Evolutionary conservation across 2,797 vertebrate genomes (phyloP).

Genomic region (Psittacula derbiana): DNA sequence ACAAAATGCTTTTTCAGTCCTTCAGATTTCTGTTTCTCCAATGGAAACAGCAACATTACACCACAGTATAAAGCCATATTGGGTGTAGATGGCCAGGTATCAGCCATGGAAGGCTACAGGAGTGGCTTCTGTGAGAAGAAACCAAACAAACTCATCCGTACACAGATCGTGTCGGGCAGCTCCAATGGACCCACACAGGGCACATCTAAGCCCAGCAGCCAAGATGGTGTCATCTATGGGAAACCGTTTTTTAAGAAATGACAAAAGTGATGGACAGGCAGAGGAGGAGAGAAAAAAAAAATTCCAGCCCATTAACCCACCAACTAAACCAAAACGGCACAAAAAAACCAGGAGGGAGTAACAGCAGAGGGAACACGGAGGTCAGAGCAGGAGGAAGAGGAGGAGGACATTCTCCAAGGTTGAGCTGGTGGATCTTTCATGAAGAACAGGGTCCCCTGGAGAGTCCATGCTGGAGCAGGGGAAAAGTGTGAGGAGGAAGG

Average conservation of each 20-base stretch:
- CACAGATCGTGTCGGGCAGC: not conserved
- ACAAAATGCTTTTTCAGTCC: not conserved
- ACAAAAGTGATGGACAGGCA: not conserved
- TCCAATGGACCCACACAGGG: not conserved
- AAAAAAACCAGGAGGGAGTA: not conserved
- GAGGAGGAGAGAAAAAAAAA: not conserved
- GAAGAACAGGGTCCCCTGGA: not conserved
- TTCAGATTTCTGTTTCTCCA: not conserved
- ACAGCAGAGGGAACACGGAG: not conserved
- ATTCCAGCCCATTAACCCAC: too few species aligned
- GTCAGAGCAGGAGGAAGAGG: not conserved
- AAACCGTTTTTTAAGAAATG: not conserved
- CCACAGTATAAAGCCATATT: not conserved
- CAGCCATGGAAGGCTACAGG: accelerated
- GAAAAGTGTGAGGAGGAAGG: not conserved
- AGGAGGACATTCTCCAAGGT: not conserved
- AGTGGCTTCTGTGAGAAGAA: not conserved
- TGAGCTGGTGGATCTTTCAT: not conserved
- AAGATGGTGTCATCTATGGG: not conserved
- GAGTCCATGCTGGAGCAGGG: not conserved
- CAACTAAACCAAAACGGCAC: not conserved
- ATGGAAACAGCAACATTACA: not conserved
- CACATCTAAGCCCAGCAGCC: not conserved
- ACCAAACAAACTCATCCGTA: too few species aligned
- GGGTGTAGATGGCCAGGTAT: too few species aligned